Conservation (phyloP, 2,797 vertebrate genomes). For the Enteromius radiatus region DNA sequence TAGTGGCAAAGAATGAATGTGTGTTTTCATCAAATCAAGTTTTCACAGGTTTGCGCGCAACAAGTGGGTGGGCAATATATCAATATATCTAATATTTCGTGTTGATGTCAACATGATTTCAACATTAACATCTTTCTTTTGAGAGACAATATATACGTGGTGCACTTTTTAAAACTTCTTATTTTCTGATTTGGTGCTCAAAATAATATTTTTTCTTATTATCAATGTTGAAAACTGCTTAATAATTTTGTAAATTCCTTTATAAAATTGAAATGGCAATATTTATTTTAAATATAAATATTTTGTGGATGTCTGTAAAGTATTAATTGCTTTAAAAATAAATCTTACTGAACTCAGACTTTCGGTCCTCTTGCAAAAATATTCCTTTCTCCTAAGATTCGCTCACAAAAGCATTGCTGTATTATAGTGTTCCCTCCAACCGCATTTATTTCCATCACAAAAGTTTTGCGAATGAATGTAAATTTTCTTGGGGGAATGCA, state of each 20-base stretch:
- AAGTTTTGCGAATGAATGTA: background rate
- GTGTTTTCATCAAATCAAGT: no score
- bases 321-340: background rate
- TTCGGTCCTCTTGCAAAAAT: background rate
- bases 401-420: background rate
- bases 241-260: background rate
- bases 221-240: background rate
- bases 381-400: background rate
- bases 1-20: no score
- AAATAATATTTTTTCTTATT: background rate
- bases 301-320: background rate
- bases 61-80: no score
- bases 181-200: background rate
- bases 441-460: background rate
- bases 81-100: no score
- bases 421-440: background rate
- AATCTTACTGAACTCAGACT: background rate
- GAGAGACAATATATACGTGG: no score
- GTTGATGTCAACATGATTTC: no score
- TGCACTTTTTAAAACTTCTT: no score
- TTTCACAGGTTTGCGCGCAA: no score
- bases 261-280: background rate
- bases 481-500: background rate
- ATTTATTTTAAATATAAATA: background rate
- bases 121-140: no score